Evolutionary conservation across 2,113 vertebrate species (phyloP).

Genomic region (Neogale vison): DNA sequence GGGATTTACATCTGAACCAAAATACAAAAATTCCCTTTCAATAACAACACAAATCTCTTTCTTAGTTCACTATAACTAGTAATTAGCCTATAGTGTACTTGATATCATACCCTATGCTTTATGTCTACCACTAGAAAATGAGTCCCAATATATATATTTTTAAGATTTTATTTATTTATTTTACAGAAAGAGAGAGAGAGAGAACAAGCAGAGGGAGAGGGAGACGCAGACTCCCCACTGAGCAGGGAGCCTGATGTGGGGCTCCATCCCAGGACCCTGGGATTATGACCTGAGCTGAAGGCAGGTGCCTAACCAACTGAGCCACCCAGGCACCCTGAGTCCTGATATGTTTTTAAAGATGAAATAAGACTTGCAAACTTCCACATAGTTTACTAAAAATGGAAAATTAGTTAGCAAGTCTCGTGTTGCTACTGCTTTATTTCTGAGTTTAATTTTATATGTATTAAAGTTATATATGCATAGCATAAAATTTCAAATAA

Average conservation of each 20-base stretch:
- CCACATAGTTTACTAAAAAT: background rate
- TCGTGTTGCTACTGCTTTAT: background rate
- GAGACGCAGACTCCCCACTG: no score
- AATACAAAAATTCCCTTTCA: background rate
- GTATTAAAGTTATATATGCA: background rate
- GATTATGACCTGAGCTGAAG: no score
- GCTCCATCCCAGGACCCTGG: no score
- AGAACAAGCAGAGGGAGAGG: no score
- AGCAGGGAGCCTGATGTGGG: no score
- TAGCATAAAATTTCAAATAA: slow-evolving; percentile 1
- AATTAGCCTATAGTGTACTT: background rate
- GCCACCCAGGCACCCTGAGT: background rate
- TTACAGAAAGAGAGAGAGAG: no score
- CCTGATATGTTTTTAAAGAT: background rate
- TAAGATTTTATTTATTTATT: background rate
- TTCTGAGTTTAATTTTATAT: slow-evolving; percentile 14
- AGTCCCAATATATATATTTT: background rate
- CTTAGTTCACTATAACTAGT: background rate
- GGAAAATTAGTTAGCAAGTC: background rate
- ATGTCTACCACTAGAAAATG: background rate
- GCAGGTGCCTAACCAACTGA: no score
- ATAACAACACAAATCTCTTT: background rate
- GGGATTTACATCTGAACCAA: background rate
- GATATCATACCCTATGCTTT: no score
- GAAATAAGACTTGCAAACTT: background rate